A percentile compares a stretch with the other conserved stretches of the same genome.
Conservation (phyloP, 2,113 vertebrate genomes). For the Ailuropoda melanoleuca region DNA sequence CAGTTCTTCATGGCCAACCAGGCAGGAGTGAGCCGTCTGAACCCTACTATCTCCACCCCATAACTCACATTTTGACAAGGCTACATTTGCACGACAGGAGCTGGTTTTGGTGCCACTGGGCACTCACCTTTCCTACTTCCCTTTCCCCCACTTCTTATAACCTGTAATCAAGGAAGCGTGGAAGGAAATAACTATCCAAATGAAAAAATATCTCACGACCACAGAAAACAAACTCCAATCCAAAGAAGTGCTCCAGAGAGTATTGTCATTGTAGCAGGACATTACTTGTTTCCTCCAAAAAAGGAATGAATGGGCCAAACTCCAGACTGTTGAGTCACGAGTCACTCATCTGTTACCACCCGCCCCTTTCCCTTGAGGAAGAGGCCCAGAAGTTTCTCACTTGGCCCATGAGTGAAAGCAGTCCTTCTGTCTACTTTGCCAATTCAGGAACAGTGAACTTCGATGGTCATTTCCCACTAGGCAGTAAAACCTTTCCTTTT, state of each 20-base stretch:
- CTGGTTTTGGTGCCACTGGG: background rate
- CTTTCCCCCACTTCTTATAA: background rate
- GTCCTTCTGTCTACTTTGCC: conserved; percentile 44
- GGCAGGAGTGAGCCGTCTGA: background rate
- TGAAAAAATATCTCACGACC: background rate
- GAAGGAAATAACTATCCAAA: background rate
- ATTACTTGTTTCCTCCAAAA: conserved; percentile 41
- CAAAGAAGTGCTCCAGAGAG: background rate
- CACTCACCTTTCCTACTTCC: background rate
- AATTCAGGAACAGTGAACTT: conserved; percentile 64
- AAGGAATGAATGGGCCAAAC: background rate
- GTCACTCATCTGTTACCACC: background rate
- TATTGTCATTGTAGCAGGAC: background rate
- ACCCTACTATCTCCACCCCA: background rate
- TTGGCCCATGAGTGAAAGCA: background rate
- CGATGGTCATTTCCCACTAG: conserved; percentile 43
- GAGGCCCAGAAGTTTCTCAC: background rate
- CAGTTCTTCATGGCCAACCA: background rate
- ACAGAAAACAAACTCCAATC: background rate
- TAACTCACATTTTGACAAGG: background rate
- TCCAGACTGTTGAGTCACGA: background rate
- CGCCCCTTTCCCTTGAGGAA: background rate
- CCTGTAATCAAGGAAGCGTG: background rate
- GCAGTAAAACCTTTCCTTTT: conserved; percentile 78
- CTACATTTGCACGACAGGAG: background rate